A percentile compares a stretch with the other conserved stretches of the same genome.
Conservation (phyloP, 1,140 invertebrate genomes). For the Homalodisca vitripennis region DNA sequence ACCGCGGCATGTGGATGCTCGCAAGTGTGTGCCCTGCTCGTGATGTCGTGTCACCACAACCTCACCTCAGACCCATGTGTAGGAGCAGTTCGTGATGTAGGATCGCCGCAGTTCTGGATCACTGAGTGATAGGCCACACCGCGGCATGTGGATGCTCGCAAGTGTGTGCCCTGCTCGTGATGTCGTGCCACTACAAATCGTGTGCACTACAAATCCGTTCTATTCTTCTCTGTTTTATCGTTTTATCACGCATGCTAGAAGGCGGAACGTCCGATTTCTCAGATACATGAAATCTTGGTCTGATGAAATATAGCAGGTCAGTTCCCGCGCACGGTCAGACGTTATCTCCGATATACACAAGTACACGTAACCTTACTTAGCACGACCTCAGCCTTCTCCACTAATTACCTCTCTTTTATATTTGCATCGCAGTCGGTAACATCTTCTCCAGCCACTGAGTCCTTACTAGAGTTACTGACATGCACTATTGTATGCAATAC, state of each 20-base stretch:
- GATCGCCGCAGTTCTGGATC: background rate
- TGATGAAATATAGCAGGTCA: slow-evolving; percentile 25
- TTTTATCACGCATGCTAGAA: slow-evolving; percentile 27
- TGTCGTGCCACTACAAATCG: slow-evolving; percentile 23
- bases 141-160: background rate
- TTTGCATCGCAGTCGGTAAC: too few relatives aligned
- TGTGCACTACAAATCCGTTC: slow-evolving; percentile 29
- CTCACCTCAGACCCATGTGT: too few relatives aligned
- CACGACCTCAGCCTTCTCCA: too few relatives aligned
- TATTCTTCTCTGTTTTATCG: slow-evolving; percentile 30
- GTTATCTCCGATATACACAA: background rate
- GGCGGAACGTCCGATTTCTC: slow-evolving; percentile 27
- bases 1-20: too few relatives aligned
- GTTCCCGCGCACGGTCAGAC: background rate
- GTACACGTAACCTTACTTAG: too few relatives aligned
- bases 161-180: background rate
- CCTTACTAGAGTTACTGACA: too few relatives aligned
- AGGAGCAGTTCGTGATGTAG: too few relatives aligned
- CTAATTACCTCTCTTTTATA: too few relatives aligned
- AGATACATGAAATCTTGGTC: slow-evolving; percentile 27
- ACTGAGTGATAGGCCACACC: background rate
- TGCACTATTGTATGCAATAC: too few relatives aligned
- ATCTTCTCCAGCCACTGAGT: too few relatives aligned
- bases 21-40: too few relatives aligned
- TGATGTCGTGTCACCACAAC: too few relatives aligned